phyloP scores from a whole-genome alignment of 2,888 invertebrate genomes.

The Lithodes maja region DNA sequence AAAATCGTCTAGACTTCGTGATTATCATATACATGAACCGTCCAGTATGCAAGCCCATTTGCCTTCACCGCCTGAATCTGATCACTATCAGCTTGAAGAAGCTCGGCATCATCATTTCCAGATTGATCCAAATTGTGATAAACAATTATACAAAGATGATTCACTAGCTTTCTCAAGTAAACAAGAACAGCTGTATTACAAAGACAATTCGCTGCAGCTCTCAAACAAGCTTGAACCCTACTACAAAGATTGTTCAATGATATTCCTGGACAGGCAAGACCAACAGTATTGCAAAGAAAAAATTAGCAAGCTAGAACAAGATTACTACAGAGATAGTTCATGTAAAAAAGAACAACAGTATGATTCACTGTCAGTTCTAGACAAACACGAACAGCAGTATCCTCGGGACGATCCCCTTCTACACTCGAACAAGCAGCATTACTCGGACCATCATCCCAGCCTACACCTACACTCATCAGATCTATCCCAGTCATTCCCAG shows the following conservation, averaged over 20 bases:
- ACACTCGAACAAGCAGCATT: conserved; percentile 15
- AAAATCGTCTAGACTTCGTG: neutral
- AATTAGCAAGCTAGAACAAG: no score
- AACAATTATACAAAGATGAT: conserved; percentile 29
- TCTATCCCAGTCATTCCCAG: neutral
- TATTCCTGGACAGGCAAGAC: no score
- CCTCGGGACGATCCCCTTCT: neutral
- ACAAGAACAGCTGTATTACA: neutral
- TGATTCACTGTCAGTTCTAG: no score
- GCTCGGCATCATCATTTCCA: conserved; percentile 26
- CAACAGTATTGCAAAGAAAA: no score
- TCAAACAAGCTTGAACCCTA: no score
- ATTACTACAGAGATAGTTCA: no score
- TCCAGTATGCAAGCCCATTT: neutral
- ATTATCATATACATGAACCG: neutral
- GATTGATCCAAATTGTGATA: conserved; percentile 26
- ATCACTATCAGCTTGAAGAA: conserved; percentile 5
- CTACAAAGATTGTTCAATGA: no score
- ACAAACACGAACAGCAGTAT: no score
- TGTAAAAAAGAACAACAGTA: no score
- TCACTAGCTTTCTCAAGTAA: conserved; percentile 16
- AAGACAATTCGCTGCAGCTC: no score
- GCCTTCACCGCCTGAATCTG: neutral
- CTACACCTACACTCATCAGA: neutral
- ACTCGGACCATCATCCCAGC: conserved; percentile 24